Base-by-base conservation (phyloP, 1,140 invertebrate species). In the Orchestia grillus region DNA sequence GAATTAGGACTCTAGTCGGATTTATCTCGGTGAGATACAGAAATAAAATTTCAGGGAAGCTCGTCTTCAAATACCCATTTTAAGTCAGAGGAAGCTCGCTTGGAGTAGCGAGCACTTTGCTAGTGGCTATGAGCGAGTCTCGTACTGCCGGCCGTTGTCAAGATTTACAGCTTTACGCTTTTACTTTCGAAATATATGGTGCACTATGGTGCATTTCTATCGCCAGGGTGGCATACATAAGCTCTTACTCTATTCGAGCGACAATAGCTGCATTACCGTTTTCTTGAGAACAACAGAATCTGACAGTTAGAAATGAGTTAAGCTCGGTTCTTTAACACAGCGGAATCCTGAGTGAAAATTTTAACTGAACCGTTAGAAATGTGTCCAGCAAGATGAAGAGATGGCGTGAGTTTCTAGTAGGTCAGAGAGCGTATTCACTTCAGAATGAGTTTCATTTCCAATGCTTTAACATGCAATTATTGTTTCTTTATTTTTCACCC, bases 141-240 rank as follows among this genome's bases (percentile, higher is more conserved):
- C 43, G 88, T 28, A 90, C 88, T 90, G 88, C 28, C 88, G 88
- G 88, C 88, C 4, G 88, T 90, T 90, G 88, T 90, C 88, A 90
- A 90, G 88, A 90, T 90, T 90, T 90, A 90, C 36, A 41, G 88
- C 88, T 90, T 90, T 41, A 90, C 88, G 88, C 88, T 90, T 44
- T 90, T 90, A 90, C 88, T 44, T 90, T 90, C 88, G 11, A 44
- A 90, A 11, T n/a, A n/a, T n/a, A n/a, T n/a, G n/a, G n/a, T n/a
- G n/a, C n/a, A n/a, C 11, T 90, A 90, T 90, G 15, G 88, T 16
- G 43, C 88, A 11, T 90, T 77, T 77, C 62, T 28, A 77, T 77
- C 62, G 62, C 62, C 11, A 1, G 11, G 62, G 11, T 23, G 62
- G 62, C 62, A 77, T 77, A 36, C 11, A 77, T 77, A 77, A 77